Conservation (phyloP, 2,797 vertebrate species). For the Enteromius anoplus region DNA sequence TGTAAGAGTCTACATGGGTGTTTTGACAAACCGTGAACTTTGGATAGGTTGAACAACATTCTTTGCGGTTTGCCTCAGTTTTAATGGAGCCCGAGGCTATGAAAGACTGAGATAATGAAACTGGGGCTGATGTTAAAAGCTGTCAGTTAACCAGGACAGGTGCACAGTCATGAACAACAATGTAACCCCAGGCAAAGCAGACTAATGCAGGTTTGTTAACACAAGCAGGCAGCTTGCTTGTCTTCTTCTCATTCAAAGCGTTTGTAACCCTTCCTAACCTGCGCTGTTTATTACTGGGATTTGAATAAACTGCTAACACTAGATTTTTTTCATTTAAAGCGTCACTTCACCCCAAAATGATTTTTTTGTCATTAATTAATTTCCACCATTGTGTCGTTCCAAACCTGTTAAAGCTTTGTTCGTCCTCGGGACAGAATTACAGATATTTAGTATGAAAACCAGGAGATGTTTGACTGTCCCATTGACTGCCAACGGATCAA, state of each 20-base stretch:
- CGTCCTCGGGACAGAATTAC: too few relatives aligned
- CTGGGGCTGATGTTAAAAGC: slow-evolving; percentile 39
- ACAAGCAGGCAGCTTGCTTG: slow-evolving; percentile 28
- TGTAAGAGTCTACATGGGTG: background rate
- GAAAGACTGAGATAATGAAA: slow-evolving; percentile 34
- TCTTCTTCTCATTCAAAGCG: background rate
- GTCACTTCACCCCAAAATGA: too few relatives aligned
- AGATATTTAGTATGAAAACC: too few relatives aligned
- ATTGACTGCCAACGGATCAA: too few relatives aligned
- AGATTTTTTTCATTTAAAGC: background rate
- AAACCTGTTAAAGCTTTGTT: too few relatives aligned
- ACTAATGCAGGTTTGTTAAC: slow-evolving; percentile 42
- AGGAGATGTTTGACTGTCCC: too few relatives aligned
- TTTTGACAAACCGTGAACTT: slow-evolving; percentile 29
- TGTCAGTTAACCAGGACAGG: slow-evolving; percentile 51
- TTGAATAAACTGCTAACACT: background rate
- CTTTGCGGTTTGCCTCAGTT: slow-evolving; percentile 52
- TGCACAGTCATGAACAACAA: slow-evolving; percentile 42
- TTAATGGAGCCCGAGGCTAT: slow-evolving; percentile 47
- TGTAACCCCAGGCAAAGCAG: slow-evolving; percentile 36
- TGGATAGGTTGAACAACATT: slow-evolving; percentile 50
- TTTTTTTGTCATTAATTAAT: too few relatives aligned
- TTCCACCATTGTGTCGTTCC: too few relatives aligned
- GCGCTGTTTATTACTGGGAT: background rate
- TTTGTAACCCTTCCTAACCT: slow-evolving; percentile 18